phyloP scores from a whole-genome alignment of 2,888 invertebrate genomes.

The Thymelicus lineola region DNA sequence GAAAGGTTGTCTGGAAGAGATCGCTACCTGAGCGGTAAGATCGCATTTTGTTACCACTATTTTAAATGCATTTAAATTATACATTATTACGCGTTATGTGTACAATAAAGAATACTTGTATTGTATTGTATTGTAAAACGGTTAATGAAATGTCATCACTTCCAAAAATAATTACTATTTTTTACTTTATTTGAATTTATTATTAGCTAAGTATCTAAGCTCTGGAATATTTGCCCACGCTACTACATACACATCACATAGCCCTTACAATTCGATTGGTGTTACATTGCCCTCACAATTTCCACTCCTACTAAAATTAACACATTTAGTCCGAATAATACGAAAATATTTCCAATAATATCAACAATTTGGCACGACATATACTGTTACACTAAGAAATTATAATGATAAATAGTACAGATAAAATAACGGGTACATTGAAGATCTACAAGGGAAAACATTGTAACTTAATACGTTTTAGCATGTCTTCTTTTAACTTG shows the following conservation, averaged over 20 bases:
- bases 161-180: too few relatives aligned
- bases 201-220: background rate
- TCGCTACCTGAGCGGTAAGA: too few relatives aligned
- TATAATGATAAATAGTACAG: constrained; percentile 39
- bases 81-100: too few relatives aligned
- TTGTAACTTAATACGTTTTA: constrained; percentile 31
- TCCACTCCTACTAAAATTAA: constrained; percentile 39
- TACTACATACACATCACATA: constrained; percentile 8
- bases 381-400: constrained; percentile 34
- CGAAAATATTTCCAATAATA: constrained; percentile 51
- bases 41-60: too few relatives aligned
- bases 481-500: background rate
- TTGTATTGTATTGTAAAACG: too few relatives aligned
- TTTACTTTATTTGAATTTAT: too few relatives aligned
- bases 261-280: constrained; percentile 64
- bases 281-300: constrained; percentile 67
- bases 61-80: too few relatives aligned
- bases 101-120: too few relatives aligned
- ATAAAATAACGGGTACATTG: constrained; percentile 49
- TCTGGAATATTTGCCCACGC: constrained; percentile 17
- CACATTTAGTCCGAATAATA: constrained; percentile 40
- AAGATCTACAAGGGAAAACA: constrained; percentile 44
- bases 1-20: too few relatives aligned
- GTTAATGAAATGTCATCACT: too few relatives aligned
- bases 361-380: constrained; percentile 80